These are phyloP conservation scores for Silurus asotus DNA, from an alignment of 2,113 vertebrate genomes.

Conservation along the genomic window DNA sequence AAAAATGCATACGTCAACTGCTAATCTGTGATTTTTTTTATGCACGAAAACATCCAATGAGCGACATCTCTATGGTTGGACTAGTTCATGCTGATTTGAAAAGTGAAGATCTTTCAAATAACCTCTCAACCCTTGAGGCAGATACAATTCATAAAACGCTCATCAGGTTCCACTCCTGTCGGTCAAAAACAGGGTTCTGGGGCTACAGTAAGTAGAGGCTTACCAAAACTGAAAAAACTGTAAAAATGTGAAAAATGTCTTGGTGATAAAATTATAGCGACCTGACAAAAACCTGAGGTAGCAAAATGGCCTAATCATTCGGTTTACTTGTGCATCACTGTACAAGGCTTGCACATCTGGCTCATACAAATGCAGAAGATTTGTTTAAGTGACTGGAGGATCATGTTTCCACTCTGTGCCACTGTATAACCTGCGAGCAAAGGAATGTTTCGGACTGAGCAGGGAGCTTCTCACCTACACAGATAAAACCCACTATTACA, in stretches of 20 bases:
- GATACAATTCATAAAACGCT: neutral
- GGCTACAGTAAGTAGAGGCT: neutral
- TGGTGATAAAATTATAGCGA: neutral
- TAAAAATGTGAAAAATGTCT: neutral
- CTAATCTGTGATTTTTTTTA: neutral
- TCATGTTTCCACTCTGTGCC: slow-evolving; percentile 24
- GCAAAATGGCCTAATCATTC: neutral
- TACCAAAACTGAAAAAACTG: neutral
- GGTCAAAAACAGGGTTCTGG: neutral
- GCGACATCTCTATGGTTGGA: neutral
- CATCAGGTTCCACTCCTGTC: neutral
- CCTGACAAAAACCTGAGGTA: neutral
- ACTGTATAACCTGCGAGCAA: slow-evolving; percentile 3
- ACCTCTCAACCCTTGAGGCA: neutral
- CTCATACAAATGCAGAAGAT: neutral
- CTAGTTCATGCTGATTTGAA: neutral
- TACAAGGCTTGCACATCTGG: neutral
- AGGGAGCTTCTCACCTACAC: slow-evolving; percentile 28
- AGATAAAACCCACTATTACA: slow-evolving; percentile 37
- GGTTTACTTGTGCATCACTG: too few relatives aligned
- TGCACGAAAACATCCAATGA: neutral
- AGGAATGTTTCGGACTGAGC: neutral
- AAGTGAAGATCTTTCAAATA: neutral
- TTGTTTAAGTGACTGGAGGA: neutral
- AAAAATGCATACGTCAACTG: neutral